Conservation (phyloP, 2,888 invertebrate species). For the Lomographa bimaculata region DNA sequence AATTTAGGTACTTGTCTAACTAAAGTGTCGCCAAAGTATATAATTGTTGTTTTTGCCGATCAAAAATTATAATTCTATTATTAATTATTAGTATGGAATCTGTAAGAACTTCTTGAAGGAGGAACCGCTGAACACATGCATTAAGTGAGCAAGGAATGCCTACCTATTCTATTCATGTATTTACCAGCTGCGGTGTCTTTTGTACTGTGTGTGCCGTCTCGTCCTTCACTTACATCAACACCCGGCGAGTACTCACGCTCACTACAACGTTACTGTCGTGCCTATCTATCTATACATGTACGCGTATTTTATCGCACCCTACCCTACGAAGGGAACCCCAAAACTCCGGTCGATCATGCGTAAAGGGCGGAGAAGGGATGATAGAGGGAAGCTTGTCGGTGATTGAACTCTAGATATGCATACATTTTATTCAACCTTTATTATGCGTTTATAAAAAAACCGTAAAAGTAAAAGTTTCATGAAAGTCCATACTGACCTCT, state of each 20-base stretch:
- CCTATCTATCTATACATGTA: conserved; percentile 32
- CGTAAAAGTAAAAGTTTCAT: conserved; percentile 25
- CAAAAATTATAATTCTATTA: too few species aligned
- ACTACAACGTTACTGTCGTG: conserved; percentile 20
- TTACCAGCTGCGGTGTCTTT: too few species aligned
- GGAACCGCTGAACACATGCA: too few species aligned
- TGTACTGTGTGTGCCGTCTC: conserved; percentile 9
- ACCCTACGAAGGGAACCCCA: conserved; percentile 72
- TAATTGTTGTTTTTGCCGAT: too few species aligned
- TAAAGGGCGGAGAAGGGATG: conserved; percentile 83
- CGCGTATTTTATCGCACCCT: conserved; percentile 64
- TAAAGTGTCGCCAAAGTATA: too few species aligned
- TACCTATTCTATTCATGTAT: too few species aligned
- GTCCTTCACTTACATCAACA: conserved; percentile 4
- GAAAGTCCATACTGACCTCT: conserved; percentile 74
- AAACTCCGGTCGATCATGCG: conserved; percentile 83
- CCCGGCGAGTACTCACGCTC: conserved; percentile 11
- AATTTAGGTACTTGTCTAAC: too few species aligned
- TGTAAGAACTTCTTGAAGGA: too few species aligned
- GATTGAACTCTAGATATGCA: conserved; percentile 61
- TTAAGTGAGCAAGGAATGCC: too few species aligned
- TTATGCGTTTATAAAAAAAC: not conserved
- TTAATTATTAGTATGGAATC: too few species aligned
- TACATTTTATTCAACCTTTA: conserved; percentile 2
- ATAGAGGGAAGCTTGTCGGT: conserved; percentile 77